These are phyloP conservation scores for Myotis vivesi DNA, from an alignment of 2,797 vertebrate species.

Conservation along the genomic window DNA sequence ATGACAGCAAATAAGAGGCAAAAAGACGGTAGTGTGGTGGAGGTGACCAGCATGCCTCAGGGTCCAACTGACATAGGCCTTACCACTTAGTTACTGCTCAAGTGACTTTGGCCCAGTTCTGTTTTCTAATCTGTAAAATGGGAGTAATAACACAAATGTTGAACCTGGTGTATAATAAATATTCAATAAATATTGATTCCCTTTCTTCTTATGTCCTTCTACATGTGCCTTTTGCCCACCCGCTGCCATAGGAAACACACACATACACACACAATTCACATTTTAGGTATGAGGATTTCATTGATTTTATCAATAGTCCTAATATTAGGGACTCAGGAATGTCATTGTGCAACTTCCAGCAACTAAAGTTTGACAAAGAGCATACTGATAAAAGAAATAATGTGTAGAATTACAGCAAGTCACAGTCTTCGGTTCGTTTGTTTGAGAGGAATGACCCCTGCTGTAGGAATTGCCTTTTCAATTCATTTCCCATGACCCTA, in stretches of 20 bases:
- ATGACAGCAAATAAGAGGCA: neutral
- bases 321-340: neutral
- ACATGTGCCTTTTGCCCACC: neutral
- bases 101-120: neutral
- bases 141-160: neutral
- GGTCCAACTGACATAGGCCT: neutral
- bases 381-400: neutral
- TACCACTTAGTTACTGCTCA: neutral
- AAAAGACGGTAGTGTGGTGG: accelerated
- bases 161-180: neutral
- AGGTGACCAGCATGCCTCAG: neutral
- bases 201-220: neutral
- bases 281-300: neutral
- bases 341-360: neutral
- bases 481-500: slow-evolving; percentile 43
- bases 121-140: neutral
- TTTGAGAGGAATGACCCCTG: slow-evolving; percentile 25
- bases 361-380: neutral
- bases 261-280: neutral
- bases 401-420: neutral
- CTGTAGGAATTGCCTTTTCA: slow-evolving; percentile 35
- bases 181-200: neutral
- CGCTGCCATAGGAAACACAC: neutral
- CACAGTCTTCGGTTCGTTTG: neutral
- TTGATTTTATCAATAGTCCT: neutral